Conservation (phyloP, 2,113 vertebrate genomes). For the Ptilonorhynchus violaceus region DNA sequence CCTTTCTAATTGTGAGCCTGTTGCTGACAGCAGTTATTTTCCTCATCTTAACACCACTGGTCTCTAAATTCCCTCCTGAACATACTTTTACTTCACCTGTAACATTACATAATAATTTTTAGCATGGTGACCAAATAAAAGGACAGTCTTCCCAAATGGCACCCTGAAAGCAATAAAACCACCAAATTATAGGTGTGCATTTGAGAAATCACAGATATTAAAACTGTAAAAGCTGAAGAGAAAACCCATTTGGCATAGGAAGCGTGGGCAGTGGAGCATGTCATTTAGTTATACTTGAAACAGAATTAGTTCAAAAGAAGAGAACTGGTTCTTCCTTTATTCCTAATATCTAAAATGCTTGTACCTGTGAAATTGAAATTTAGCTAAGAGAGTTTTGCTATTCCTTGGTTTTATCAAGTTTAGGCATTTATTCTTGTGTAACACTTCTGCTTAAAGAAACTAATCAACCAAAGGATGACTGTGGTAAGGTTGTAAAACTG, state of each 20-base stretch:
- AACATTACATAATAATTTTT: not conserved
- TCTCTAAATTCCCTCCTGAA: not conserved
- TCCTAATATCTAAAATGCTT: not conserved
- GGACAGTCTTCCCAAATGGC: not conserved
- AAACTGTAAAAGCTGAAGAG: not conserved
- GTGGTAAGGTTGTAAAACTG: not conserved
- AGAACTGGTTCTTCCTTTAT: not conserved
- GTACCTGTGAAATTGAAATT: slow-evolving; percentile 13
- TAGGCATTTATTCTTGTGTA: not conserved
- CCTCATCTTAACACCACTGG: not conserved
- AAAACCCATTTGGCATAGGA: slow-evolving; percentile 18
- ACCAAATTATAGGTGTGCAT: not conserved
- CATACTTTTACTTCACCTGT: not conserved
- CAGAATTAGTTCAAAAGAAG: slow-evolving; percentile 13
- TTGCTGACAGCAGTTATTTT: not conserved
- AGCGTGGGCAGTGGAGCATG: not conserved
- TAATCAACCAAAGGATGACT: not conserved
- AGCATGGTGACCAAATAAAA: not conserved
- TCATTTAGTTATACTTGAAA: not conserved
- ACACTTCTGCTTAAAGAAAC: not conserved
- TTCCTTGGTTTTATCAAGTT: not conserved
- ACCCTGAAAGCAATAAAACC: not conserved
- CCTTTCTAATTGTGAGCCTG: not conserved
- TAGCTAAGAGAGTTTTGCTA: not conserved
- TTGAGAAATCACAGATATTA: not conserved